Base-by-base conservation (phyloP, 2,113 vertebrate genomes). In the Alethe diademata region DNA sequence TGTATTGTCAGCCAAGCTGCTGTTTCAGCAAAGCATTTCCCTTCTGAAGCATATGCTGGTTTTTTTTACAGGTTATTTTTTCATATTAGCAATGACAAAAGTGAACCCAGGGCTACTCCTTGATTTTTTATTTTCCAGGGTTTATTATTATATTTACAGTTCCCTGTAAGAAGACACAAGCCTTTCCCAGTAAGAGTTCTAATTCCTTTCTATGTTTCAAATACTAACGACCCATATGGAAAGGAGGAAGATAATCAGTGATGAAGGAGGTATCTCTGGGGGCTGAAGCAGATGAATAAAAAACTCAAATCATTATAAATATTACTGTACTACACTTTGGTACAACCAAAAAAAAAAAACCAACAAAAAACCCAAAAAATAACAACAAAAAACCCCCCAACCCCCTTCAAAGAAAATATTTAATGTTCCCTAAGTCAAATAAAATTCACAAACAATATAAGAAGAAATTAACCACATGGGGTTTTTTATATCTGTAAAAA, bases 81-180 rank as follows among this genome's bases (percentile, higher is more conserved):
- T 72, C 73, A 65, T 73, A 53, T 84, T 88, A 81, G 58, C 69
- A 74, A 82, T 78, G 84, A 90, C 81, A 79, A 96, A 96, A 94
- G 94, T 78, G 93, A 94, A 92, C 78, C 76, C 88, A 93, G 75
- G 81, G 72, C 83, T 69, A 88, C 93, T 40, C 78, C 90, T 93
- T 80, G 80, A 25, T 85, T 88, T 88, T 88, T 92, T 81, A 87
- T 96, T 92, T 94, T 95, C 91, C 65, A 92, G 58, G 74, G 53
- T 90, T 94, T 83, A 87, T 90, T 91, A 93, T 89, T 87, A 79
- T 94, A 97, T 97, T 92, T 97, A 97, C 96, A 97, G 57, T 94
- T 96, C 96, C 94, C 93, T 96, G 93, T 97, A 94, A 95, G 92
- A 90, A 92, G 93, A 96, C 66, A 95, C 78, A 93, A 93, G 50